Base-by-base conservation (phyloP, 2,797 vertebrate genomes). In the Typhlichthys eigenmanni region DNA sequence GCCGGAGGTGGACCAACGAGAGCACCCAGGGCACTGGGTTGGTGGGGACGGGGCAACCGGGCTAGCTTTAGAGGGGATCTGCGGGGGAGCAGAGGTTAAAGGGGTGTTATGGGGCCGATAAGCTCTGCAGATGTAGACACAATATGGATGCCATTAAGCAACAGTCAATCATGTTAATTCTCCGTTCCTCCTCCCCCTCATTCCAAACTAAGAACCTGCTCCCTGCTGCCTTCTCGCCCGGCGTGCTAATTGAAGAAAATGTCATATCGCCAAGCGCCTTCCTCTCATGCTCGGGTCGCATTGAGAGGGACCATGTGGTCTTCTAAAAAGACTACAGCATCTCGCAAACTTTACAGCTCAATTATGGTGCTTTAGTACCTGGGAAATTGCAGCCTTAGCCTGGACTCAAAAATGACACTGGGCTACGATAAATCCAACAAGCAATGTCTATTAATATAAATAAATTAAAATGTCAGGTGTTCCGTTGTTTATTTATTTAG, bases 131-230 rank as follows among this genome's bases (percentile, higher is more conserved):
- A 92, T 91, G 80, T 78, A 72, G 78, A 85, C 77, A 79, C 60
- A 84, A 82, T 76, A 64, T 85, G 92, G 90, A 85, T 91, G 87
- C 87, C 80, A 92, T 95, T 93, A 94, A 86, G 24, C 87, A 87
- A 69, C 72, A 90, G 94, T 91, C 92, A 93, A 87, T 95, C 92
- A 93, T 54, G 69, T 66, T 19, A 32, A 58, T 47, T 48, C 59
- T 56, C 59, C 72, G 60, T 71, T 19, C 43, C 11, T 45, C 62
- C 49, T 55, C 12, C 29, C 6, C 45, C 16, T 46, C 13, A 29
- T 43, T 64, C 34, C 55, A 29, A 51, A 47, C 8, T 29, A 38
- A 38, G 34, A 38, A 38, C 34, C 59, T 54, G 38, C 57, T 52
- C 45, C 48, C 55, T 12, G 2, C 14, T 59, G 14, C 16, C 14